Conservation (phyloP, 2,113 vertebrate species). For the Clarias gariepinus region DNA sequence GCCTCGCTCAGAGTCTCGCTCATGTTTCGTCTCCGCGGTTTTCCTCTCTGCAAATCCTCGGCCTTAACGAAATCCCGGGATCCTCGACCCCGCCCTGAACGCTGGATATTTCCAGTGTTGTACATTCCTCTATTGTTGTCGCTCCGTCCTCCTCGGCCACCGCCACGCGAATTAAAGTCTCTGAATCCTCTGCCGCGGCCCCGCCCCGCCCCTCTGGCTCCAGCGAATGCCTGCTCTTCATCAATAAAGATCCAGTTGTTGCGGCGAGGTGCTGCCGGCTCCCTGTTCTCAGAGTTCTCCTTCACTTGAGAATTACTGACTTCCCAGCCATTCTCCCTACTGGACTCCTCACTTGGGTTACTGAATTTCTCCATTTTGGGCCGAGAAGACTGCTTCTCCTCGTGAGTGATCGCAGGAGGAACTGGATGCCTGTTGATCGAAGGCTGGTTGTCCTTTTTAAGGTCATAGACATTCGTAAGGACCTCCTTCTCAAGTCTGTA, state of each 20-base stretch:
- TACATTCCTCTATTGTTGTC: slow-evolving; percentile 67
- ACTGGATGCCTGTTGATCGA: slow-evolving; percentile 64
- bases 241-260: slow-evolving; percentile 99
- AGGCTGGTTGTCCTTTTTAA: slow-evolving; percentile 76
- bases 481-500: slow-evolving; percentile 79
- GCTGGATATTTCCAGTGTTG: slow-evolving; percentile 65
- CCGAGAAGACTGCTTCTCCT: slow-evolving; percentile 72
- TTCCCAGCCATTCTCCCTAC: slow-evolving; percentile 79
- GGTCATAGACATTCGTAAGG: slow-evolving; percentile 70
- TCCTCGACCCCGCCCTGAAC: slow-evolving; percentile 77
- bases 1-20: slow-evolving; percentile 94
- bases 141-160: slow-evolving; percentile 67
- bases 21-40: slow-evolving; percentile 85
- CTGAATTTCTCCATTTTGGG: slow-evolving; percentile 69
- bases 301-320: slow-evolving; percentile 66
- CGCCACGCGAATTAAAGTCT: slow-evolving; percentile 86
- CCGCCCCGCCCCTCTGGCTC: slow-evolving; percentile 79
- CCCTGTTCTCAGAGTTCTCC: slow-evolving; percentile 69
- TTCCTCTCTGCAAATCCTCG: slow-evolving; percentile 85
- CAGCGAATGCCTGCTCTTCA: slow-evolving; percentile 93
- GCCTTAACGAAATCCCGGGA: slow-evolving; percentile 78
- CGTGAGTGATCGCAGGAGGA: slow-evolving; percentile 56
- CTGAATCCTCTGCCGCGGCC: slow-evolving; percentile 86
- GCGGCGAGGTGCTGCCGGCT: slow-evolving; percentile 79
- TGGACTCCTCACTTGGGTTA: slow-evolving; percentile 71